Evolutionary conservation across 2,797 vertebrate species (phyloP).

Genomic region (Lutjanus campechanus): DNA sequence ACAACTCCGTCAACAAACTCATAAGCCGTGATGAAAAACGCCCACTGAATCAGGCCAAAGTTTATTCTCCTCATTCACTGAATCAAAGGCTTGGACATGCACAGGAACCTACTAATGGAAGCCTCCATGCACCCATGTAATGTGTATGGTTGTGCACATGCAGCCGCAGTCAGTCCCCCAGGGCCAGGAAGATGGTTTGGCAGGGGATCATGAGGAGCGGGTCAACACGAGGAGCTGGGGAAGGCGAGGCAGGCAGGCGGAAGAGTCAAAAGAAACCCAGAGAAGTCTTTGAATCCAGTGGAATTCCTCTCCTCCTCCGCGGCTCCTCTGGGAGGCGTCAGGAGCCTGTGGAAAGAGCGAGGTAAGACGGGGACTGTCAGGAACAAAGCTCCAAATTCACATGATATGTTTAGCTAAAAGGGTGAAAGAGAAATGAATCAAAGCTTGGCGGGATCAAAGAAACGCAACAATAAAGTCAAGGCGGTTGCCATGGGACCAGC

Average conservation of each 20-base stretch:
- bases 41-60: conserved; percentile 38
- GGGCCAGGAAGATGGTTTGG: conserved; percentile 70
- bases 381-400: conserved; percentile 90
- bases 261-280: conserved; percentile 76
- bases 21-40: conserved; percentile 42
- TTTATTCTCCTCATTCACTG: conserved; percentile 36
- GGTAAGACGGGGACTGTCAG: conserved; percentile 90
- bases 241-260: conserved; percentile 49
- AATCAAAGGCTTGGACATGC: conserved; percentile 49
- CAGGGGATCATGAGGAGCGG: conserved; percentile 67
- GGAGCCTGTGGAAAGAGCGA: conserved; percentile 86
- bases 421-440: conserved; percentile 90
- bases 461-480: conserved; percentile 88
- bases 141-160: conserved; percentile 35
- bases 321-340: conserved; percentile 85
- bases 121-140: conserved; percentile 29
- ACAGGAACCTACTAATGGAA: conserved; percentile 37
- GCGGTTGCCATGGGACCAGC: conserved; percentile 89
- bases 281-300: conserved; percentile 84
- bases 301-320: conserved; percentile 86
- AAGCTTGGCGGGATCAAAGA: conserved; percentile 89
- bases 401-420: conserved; percentile 92
- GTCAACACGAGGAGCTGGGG: conserved; percentile 71
- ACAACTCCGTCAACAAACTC: conserved; percentile 40
- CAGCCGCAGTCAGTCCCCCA: conserved; percentile 41